These are phyloP conservation scores for Germaria angustata DNA, from an alignment of 2,888 invertebrate genomes.

Conservation along the genomic window DNA sequence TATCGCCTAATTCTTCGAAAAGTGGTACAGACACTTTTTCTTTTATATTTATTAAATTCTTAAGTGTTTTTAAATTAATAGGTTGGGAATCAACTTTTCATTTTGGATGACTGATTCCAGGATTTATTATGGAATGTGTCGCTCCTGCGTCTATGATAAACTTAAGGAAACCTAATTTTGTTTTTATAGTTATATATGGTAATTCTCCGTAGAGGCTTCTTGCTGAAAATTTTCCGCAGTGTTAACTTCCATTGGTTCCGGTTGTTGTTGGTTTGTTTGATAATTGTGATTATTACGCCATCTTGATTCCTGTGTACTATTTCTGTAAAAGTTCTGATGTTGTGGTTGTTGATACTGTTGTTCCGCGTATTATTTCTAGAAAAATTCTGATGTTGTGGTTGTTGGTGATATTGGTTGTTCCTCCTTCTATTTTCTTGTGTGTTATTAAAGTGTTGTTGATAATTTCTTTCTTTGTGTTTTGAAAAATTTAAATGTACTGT, in stretches of 20 bases:
- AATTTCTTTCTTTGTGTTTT: too few species aligned
- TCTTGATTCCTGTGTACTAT: not conserved
- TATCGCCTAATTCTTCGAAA: not conserved
- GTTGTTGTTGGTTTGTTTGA: not conserved
- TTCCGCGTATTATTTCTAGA: not conserved
- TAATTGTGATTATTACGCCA: not conserved
- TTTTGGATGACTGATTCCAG: not conserved
- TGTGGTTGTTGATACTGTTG: not conserved
- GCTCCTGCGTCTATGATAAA: not conserved
- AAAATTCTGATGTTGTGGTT: not conserved
- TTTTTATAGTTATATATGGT: slow-evolving; percentile 7
- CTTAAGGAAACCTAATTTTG: not conserved
- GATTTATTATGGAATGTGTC: not conserved
- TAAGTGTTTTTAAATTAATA: not conserved
- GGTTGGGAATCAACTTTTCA: not conserved
- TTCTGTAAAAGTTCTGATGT: not conserved
- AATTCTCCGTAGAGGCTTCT: not conserved
- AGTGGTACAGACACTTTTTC: not conserved
- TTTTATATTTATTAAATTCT: not conserved
- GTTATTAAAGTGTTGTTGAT: not conserved
- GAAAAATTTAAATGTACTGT: too few species aligned
- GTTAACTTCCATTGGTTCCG: not conserved
- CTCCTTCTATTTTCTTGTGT: not conserved
- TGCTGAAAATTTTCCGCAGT: not conserved
- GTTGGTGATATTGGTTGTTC: not conserved